A percentile compares a stretch with the other conserved stretches of the same genome.
phyloP scores from a whole-genome alignment of 2,888 invertebrate species.

The Ectropis crepuscularia region DNA sequence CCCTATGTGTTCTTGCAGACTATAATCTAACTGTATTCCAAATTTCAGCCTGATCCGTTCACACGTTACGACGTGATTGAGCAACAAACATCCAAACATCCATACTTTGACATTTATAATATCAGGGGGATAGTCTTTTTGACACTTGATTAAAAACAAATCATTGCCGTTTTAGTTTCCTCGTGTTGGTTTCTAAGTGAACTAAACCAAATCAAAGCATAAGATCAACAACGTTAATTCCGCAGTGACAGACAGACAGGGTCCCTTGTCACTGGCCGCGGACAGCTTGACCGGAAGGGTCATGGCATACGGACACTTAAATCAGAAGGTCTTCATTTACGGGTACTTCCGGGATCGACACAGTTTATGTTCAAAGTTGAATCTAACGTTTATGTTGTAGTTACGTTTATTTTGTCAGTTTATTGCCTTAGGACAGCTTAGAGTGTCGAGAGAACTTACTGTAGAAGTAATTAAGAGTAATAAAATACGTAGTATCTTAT shows the following conservation, averaged over 20 bases:
- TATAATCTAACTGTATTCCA: no score
- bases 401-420: constrained; percentile 6
- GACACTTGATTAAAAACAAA: no score
- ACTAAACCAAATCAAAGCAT: constrained; percentile 21
- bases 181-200: constrained; percentile 1
- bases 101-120: no score
- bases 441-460: no score
- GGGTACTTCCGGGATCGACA: constrained; percentile 13
- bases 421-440: background rate
- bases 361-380: constrained; percentile 10
- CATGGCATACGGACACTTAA: constrained; percentile 31
- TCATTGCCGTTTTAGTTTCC: no score
- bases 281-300: constrained; percentile 41
- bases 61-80: no score
- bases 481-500: no score
- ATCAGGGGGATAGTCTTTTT: no score
- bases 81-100: no score
- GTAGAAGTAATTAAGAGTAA: no score
- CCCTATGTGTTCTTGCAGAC: no score
- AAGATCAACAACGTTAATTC: constrained; percentile 33
- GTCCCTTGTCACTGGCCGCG: constrained; percentile 37
- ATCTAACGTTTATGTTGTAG: constrained; percentile 2
- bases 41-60: no score
- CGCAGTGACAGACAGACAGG: constrained; percentile 27
- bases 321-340: constrained; percentile 35